These are phyloP conservation scores for Xestia rhomboidea DNA, from an alignment of 2,888 invertebrate species.

Conservation along the genomic window DNA sequence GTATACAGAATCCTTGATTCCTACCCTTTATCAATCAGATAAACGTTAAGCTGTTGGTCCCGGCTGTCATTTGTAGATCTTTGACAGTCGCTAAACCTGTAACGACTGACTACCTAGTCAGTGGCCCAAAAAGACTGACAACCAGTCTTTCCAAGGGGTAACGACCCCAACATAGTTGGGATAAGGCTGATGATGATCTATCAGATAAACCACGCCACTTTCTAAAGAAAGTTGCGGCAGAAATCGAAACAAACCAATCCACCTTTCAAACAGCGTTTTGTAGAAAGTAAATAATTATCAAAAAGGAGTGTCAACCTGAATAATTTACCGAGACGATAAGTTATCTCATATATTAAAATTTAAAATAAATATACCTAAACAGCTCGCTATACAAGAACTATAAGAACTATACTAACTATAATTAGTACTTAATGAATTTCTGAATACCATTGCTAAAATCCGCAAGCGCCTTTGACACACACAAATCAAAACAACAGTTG, in stretches of 20 bases:
- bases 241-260: slow-evolving; percentile 13
- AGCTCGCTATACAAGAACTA: neutral
- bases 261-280: neutral
- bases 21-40: neutral
- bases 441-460: neutral
- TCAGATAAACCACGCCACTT: neutral
- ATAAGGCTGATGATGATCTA: no score
- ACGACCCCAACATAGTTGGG: no score
- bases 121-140: no score
- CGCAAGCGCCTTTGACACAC: no score
- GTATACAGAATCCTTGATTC: neutral
- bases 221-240: slow-evolving; percentile 24
- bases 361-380: neutral
- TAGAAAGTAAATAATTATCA: neutral
- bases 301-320: neutral
- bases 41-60: no score
- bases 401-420: neutral
- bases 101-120: no score
- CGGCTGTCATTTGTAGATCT: no score
- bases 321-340: neutral
- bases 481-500: slow-evolving; percentile 7
- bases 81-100: no score
- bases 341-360: neutral
- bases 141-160: no score
- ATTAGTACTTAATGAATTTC: neutral